Conservation (phyloP, 2,888 invertebrate genomes). For the Scaptodrosophila latifasciaeformis region DNA sequence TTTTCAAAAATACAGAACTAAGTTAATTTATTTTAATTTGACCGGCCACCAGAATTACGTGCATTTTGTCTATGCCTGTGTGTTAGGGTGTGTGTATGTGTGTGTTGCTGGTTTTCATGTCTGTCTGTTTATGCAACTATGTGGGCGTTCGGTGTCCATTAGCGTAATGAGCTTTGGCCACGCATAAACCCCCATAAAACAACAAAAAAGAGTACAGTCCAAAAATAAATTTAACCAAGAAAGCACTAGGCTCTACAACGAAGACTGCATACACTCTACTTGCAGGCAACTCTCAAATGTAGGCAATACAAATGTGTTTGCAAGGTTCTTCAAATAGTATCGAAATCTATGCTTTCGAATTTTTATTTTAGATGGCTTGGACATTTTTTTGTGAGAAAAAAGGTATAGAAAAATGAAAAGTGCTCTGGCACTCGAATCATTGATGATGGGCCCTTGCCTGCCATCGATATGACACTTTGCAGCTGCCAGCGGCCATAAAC, state of each 20-base stretch:
- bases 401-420: constrained; percentile 22
- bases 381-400: too few species aligned
- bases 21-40: constrained; percentile 64
- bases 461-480: constrained; percentile 62
- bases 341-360: too few species aligned
- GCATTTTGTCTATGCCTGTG: not conserved
- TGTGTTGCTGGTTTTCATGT: not conserved
- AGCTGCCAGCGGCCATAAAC: constrained; percentile 59
- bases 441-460: too few species aligned
- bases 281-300: too few species aligned
- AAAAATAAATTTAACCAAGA: not conserved
- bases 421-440: constrained; percentile 32
- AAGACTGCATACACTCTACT: too few species aligned
- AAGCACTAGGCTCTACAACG: too few species aligned
- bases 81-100: constrained; percentile 12
- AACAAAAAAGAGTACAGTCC: constrained; percentile 22
- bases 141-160: constrained; percentile 36
- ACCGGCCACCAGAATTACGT: constrained; percentile 15
- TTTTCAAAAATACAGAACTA: too few species aligned
- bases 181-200: constrained; percentile 43
- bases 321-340: too few species aligned
- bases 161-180: constrained; percentile 59
- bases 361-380: too few species aligned
- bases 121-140: not conserved
- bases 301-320: too few species aligned